Evolutionary conservation across 2,797 vertebrate species (phyloP), one percentile per base, ranked within the genome.

Genomic region (Garrulus glandarius): DNA sequence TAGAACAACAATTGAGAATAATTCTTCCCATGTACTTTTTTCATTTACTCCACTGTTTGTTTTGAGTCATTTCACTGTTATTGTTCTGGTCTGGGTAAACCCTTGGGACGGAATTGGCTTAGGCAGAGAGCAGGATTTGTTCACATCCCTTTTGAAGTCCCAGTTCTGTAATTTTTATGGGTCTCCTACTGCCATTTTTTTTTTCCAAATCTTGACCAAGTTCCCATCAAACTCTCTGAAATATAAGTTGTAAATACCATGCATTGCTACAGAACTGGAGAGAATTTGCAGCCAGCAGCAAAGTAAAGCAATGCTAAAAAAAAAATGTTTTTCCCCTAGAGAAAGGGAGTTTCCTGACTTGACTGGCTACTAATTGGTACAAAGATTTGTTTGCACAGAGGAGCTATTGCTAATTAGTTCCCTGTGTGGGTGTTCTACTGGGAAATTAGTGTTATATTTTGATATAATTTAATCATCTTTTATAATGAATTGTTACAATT

Each of bases 371-470:
- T 96, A 97, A 94, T 93, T 95, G 90, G 61, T 93, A 22, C 46
- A 85, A 87, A 91, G 92, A 75, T 80, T 91, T 96, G 68, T 95
- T 96, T 95, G 63, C 86, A 80, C 84, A 79, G 56, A 95, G 86
- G 94, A 94, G 27, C 36, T 93, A 16, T 57, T 87, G 18, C 67
- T 95, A 95, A 93, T 97, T 97, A 96, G 59, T 57, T 92, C 63
- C 60, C 44, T 92, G 4, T 91, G 90, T 97, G 94, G 86, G 64
- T 92, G 90, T 89, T 92, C 61, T 93, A 63, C 80, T 93, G 83
- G 64, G 59, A 95, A 95, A 94, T 96, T 82, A 93, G 32, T 84
- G 59, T 82, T 94, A 64, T 30, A 24, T 91, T 96, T 93, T 94
- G 70, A 84, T 92, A 92, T 74, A 59, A 94, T 92, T 93, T 85